These are phyloP conservation scores for Pangasianodon hypophthalmus DNA, from an alignment of 2,113 vertebrate genomes.

Conservation along the genomic window DNA sequence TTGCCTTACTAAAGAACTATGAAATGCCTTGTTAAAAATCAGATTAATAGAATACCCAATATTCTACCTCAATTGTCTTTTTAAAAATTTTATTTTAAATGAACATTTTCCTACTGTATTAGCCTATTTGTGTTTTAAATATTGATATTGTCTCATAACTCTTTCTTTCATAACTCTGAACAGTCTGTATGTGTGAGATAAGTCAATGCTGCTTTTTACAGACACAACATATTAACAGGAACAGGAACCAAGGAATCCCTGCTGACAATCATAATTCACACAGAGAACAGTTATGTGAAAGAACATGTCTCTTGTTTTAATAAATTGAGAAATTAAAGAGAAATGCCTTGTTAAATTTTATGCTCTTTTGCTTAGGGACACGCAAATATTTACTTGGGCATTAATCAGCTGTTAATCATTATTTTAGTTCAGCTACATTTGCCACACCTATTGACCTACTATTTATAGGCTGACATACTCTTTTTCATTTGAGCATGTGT, in stretches of 20 bases:
- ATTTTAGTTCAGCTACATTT: neutral
- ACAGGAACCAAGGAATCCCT: neutral
- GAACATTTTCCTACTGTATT: neutral
- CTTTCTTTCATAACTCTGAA: neutral
- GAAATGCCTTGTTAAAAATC: conserved; percentile 8
- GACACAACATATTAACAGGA: neutral
- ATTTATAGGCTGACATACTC: neutral
- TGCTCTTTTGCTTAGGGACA: neutral
- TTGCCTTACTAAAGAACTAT: conserved; percentile 4
- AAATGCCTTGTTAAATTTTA: neutral
- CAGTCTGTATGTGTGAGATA: neutral
- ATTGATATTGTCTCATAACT: neutral
- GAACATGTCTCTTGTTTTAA: neutral
- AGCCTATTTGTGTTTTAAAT: conserved; percentile 2
- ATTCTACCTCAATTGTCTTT: neutral
- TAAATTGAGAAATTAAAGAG: neutral
- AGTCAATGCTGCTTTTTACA: neutral
- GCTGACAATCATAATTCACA: neutral
- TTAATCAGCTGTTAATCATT: neutral
- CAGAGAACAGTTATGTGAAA: neutral
- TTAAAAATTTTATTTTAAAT: neutral
- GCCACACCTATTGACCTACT: neutral
- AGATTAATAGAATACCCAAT: neutral
- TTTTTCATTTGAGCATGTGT: neutral
- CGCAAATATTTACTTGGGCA: neutral